Conservation (phyloP, 2,113 vertebrate species). For the Oncorhynchus mykiss region DNA sequence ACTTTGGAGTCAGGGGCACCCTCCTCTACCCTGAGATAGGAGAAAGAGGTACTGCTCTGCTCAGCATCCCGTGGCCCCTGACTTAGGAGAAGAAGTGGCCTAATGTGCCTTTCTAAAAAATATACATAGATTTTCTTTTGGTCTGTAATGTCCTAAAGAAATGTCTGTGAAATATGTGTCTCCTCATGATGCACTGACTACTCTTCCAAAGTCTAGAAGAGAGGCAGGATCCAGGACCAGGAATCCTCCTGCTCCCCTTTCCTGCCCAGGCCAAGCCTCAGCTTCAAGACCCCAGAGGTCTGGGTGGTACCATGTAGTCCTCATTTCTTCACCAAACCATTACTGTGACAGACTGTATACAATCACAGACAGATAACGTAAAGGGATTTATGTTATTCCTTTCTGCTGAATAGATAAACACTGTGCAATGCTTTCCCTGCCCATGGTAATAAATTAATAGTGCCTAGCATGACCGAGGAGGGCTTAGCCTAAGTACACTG, state of each 20-base stretch:
- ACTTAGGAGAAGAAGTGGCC: too few relatives aligned
- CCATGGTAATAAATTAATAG: slow-evolving; percentile 41
- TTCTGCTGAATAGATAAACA: slow-evolving; percentile 63
- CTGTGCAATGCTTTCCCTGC: slow-evolving; percentile 34
- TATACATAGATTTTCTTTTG: too few relatives aligned
- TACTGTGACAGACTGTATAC: slow-evolving; percentile 76
- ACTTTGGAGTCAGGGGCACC: neutral
- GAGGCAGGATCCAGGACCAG: too few relatives aligned
- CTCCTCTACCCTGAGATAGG: too few relatives aligned
- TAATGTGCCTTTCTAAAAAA: too few relatives aligned
- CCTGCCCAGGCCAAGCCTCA: too few relatives aligned
- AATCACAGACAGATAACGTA: slow-evolving; percentile 66
- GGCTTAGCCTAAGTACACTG: slow-evolving; percentile 25
- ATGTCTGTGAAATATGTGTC: too few relatives aligned
- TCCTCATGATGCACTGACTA: too few relatives aligned
- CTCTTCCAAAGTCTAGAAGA: too few relatives aligned
- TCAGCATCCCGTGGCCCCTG: too few relatives aligned
- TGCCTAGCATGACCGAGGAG: slow-evolving; percentile 2
- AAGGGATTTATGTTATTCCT: slow-evolving; percentile 67
- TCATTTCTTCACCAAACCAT: slow-evolving; percentile 73
- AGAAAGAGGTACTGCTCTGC: neutral
- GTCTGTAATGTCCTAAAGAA: too few relatives aligned
- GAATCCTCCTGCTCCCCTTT: too few relatives aligned
- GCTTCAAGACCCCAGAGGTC: neutral
- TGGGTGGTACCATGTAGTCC: slow-evolving; percentile 56